A percentile compares a stretch with the other conserved stretches of the same genome.
Evolutionary conservation across 2,797 vertebrate species (phyloP).

Genomic region (Prionace glauca): DNA sequence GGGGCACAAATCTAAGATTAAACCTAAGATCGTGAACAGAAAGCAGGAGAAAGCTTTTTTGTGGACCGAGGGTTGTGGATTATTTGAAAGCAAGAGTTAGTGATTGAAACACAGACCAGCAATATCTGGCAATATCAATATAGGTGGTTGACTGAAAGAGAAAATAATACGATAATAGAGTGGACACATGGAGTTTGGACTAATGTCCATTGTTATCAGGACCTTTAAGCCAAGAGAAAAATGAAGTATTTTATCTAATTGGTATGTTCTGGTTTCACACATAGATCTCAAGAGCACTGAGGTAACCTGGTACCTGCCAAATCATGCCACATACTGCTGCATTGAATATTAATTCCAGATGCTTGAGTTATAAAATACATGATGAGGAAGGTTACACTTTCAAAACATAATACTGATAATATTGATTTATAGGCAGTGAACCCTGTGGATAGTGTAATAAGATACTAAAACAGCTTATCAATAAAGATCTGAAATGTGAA

Average conservation of each 20-base stretch:
- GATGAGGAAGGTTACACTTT: not conserved
- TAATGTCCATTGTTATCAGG: not conserved
- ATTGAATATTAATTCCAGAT: not conserved
- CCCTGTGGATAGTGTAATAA: not conserved
- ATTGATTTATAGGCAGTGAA: not conserved
- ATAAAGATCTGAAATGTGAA: not conserved
- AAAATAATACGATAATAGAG: not conserved
- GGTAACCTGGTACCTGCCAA: not conserved
- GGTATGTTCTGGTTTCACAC: not conserved
- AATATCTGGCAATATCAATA: not conserved
- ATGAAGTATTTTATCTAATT: not conserved
- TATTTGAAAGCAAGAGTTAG: not conserved
- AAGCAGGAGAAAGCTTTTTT: not conserved
- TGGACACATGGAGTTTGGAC: not conserved
- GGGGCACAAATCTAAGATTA: not conserved
- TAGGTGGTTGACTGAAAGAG: not conserved
- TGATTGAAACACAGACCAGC: not conserved
- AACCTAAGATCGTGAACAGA: not conserved
- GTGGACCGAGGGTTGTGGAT: not conserved
- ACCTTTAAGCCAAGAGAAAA: not conserved
- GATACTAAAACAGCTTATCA: not conserved
- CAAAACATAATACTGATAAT: not conserved
- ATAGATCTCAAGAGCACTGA: not conserved
- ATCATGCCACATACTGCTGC: not conserved
- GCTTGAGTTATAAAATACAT: not conserved